Conservation (phyloP, 1,140 invertebrate genomes). For the Hirudo medicinalis region DNA sequence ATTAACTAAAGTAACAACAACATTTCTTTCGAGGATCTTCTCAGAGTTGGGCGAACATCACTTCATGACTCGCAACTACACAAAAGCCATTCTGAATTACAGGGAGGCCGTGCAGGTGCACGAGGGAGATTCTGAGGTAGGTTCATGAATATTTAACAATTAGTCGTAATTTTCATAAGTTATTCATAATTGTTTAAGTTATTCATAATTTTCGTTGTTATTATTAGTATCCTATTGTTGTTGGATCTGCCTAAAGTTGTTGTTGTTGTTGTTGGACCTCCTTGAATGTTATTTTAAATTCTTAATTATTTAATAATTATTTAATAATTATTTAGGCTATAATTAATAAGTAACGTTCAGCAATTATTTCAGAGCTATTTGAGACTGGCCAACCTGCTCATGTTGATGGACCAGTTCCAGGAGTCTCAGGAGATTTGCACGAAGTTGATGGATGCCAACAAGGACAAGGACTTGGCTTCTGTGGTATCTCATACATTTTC, state of each 20-base stretch:
- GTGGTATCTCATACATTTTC: slow-evolving; percentile 43
- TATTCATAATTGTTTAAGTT: no score
- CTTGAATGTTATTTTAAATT: no score
- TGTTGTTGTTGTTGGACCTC: no score
- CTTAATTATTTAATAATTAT: no score
- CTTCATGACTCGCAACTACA: slow-evolving; percentile 50
- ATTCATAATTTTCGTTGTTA: no score
- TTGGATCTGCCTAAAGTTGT: no score
- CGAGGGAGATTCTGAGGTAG: slow-evolving; percentile 60
- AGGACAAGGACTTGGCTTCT: slow-evolving; percentile 75
- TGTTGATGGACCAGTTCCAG: slow-evolving; percentile 57
- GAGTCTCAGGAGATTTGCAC: slow-evolving; percentile 73
- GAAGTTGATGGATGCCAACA: slow-evolving; percentile 64
- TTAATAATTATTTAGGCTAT: slow-evolving; percentile 17
- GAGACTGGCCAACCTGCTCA: slow-evolving; percentile 68
- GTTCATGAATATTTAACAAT: no score
- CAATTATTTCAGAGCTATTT: slow-evolving; percentile 44
- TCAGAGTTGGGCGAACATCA: slow-evolving; percentile 55
- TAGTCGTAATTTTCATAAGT: no score
- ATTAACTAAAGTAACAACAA: no score
- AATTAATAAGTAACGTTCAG: slow-evolving; percentile 24
- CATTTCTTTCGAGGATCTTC: slow-evolving; percentile 48
- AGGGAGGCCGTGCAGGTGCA: slow-evolving; percentile 68
- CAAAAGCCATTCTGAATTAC: slow-evolving; percentile 61
- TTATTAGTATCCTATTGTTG: no score